Conservation (phyloP, 2,888 invertebrate species). For the Heteromurus nitidus region DNA sequence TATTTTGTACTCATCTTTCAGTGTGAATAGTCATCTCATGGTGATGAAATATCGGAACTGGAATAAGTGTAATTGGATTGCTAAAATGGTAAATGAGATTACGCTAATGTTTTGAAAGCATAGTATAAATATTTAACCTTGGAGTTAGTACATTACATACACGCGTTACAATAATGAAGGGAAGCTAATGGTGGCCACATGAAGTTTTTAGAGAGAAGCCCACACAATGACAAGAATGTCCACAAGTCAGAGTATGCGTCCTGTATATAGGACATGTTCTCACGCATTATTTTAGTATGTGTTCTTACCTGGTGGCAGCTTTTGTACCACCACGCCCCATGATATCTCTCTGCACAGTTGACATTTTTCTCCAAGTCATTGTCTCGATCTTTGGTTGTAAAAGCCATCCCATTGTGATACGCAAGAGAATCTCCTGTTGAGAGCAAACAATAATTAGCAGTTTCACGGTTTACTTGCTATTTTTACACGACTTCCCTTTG, state of each 20-base stretch:
- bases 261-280: background rate
- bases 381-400: conserved; percentile 71
- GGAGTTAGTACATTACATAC: no score
- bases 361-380: conserved; percentile 67
- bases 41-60: no score
- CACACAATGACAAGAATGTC: no score
- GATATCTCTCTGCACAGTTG: conserved; percentile 69
- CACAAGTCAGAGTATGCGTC: background rate
- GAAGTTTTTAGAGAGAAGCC: background rate
- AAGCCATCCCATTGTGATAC: conserved; percentile 71
- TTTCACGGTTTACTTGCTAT: no score
- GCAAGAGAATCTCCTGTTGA: conserved; percentile 69
- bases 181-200: no score
- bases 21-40: no score
- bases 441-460: background rate
- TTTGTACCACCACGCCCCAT: conserved; percentile 72
- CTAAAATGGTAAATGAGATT: no score
- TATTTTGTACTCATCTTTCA: no score
- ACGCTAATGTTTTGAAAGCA: no score
- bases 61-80: no score
- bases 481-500: no score
- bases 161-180: background rate
- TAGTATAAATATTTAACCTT: no score
- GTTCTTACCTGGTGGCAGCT: conserved; percentile 69
- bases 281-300: background rate